These are phyloP conservation scores for Zoanthus gigantus DNA, from an alignment of 92 coral and sea anemone genomes.

Conservation along the genomic window DNA sequence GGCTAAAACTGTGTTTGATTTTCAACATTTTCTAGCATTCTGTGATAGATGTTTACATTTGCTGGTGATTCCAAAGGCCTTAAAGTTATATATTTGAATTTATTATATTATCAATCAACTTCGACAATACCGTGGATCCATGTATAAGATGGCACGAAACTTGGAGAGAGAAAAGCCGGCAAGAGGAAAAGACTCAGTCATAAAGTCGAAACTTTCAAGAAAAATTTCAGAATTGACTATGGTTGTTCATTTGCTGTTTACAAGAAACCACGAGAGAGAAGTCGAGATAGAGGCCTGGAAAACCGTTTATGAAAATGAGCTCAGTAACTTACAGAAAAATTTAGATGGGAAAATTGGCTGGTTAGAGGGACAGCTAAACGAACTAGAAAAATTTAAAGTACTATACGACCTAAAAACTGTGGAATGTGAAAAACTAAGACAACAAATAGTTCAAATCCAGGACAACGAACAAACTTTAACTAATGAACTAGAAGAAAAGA, in stretches of 20 bases:
- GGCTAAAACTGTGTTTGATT: neutral
- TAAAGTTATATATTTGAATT: neutral
- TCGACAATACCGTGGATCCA: neutral
- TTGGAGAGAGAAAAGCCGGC: constrained; percentile 36
- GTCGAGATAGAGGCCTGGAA: constrained; percentile 88
- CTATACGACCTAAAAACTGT: constrained; percentile 80
- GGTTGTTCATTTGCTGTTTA: constrained; percentile 93
- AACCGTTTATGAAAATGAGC: constrained; percentile 86
- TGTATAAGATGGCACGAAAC: constrained; percentile 22
- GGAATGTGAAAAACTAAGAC: constrained; percentile 84
- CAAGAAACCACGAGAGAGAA: constrained; percentile 97
- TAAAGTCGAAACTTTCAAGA: constrained; percentile 91
- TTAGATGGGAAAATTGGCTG: constrained; percentile 85
- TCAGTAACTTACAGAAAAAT: constrained; percentile 76
- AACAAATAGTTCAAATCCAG: constrained; percentile 66
- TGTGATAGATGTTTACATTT: neutral
- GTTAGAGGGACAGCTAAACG: constrained; percentile 95
- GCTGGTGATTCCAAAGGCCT: neutral
- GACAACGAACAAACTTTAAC: constrained; percentile 73
- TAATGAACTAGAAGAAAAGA: constrained; percentile 58
- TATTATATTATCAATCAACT: neutral
- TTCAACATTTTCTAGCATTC: neutral
- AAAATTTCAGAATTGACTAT: constrained; percentile 93
- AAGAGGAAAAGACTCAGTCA: constrained; percentile 54
- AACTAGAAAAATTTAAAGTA: constrained; percentile 87